Evolutionary conservation across 2,113 vertebrate genomes (phyloP).

Genomic region (Calonectris borealis): DNA sequence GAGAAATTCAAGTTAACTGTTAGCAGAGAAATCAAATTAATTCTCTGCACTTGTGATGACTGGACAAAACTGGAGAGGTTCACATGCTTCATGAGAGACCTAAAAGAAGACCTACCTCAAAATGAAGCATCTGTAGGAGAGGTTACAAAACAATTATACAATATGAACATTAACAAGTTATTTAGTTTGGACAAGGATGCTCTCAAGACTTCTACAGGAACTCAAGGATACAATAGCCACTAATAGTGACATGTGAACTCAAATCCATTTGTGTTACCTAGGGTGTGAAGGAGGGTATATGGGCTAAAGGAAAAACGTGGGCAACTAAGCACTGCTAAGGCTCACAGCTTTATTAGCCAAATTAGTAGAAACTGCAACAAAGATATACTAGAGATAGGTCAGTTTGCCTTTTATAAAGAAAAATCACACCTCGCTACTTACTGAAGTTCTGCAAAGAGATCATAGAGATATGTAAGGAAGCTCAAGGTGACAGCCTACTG

Average conservation of each 20-base stretch:
- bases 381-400: not conserved
- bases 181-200: not conserved
- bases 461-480: not conserved
- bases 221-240: not conserved
- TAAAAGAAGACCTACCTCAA: not conserved
- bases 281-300: not conserved
- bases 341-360: not conserved
- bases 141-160: not conserved
- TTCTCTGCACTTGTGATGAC: not conserved
- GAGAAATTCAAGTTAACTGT: not conserved
- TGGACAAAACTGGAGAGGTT: not conserved
- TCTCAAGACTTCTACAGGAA: not conserved
- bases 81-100: not conserved
- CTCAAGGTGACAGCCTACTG: not conserved
- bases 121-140: not conserved
- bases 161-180: not conserved
- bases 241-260: not conserved
- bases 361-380: not conserved
- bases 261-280: not conserved
- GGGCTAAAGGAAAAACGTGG: not conserved
- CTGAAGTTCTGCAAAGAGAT: not conserved
- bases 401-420: not conserved
- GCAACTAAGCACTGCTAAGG: not conserved
- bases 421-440: not conserved
- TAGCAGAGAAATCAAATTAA: not conserved